Conservation (phyloP, 2,888 invertebrate species). For the Cyclophora albipunctata region DNA sequence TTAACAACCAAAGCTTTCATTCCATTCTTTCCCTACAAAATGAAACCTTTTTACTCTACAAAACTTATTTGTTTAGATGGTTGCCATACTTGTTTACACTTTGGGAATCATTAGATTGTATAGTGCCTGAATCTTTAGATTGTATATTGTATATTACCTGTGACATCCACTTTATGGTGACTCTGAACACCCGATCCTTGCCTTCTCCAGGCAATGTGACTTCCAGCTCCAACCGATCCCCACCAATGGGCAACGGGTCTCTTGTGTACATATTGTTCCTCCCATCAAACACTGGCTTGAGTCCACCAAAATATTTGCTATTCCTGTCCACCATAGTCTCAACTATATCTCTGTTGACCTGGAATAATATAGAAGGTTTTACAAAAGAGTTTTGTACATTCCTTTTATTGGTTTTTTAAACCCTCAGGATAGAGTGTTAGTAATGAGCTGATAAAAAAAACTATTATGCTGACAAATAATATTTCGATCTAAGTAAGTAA, state of each 20-base stretch:
- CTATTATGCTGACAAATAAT: no score
- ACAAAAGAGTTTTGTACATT: background rate
- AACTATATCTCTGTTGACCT: conserved; percentile 95
- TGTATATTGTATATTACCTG: conserved; percentile 71
- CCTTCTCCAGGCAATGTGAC: conserved; percentile 99
- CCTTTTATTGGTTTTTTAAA: no score
- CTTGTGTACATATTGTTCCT: conserved; percentile 98
- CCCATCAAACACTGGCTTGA: conserved; percentile 99
- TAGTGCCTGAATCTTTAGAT: no score
- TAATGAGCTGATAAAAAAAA: no score
- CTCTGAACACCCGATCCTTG: conserved; percentile 97
- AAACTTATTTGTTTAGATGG: no score
- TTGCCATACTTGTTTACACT: no score
- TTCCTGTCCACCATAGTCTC: conserved; percentile 99
- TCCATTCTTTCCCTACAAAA: no score
- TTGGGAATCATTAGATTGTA: no score
- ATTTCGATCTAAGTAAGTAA: no score
- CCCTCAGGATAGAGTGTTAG: no score
- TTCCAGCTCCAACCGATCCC: conserved; percentile 94
- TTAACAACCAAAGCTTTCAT: no score
- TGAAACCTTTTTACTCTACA: no score
- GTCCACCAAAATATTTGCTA: conserved; percentile 95
- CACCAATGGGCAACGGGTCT: conserved; percentile 97
- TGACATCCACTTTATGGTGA: conserved; percentile 98
- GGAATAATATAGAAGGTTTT: conserved; percentile 21